Conservation (phyloP, 2,113 vertebrate genomes). For the Thermophis baileyi region DNA sequence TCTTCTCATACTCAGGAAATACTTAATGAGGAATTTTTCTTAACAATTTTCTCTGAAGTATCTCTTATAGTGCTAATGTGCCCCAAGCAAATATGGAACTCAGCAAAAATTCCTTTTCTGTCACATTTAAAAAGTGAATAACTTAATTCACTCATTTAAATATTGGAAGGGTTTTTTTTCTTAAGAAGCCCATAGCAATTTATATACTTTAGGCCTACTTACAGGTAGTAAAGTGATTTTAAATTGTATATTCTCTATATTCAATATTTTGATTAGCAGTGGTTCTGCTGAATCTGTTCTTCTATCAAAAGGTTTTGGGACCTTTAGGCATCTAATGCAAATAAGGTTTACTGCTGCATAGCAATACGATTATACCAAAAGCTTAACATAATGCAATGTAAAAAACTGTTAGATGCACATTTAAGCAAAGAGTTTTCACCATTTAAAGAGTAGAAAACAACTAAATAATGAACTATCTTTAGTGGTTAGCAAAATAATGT, state of each 20-base stretch:
- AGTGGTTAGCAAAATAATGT: not conserved
- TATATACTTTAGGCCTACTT: not conserved
- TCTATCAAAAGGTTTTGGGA: slow-evolving; percentile 7
- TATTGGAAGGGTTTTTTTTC: not conserved
- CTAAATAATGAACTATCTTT: not conserved
- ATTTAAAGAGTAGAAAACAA: not conserved
- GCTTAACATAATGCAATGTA: not conserved
- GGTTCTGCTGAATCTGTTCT: not conserved
- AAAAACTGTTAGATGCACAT: not conserved
- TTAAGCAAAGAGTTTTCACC: not conserved
- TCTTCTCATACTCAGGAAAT: not conserved
- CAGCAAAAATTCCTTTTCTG: not conserved
- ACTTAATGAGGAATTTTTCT: not conserved
- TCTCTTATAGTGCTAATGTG: not conserved
- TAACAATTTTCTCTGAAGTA: not conserved
- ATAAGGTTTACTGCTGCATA: not conserved
- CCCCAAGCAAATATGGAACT: not conserved
- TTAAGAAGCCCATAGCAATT: not conserved
- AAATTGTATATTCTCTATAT: not conserved
- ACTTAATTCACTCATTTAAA: not conserved
- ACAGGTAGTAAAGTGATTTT: not conserved
- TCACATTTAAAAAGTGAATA: not conserved
- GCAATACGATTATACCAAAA: not conserved
- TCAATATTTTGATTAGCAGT: not conserved
- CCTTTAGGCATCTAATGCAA: not conserved